A percentile compares a stretch with the other conserved stretches of the same genome.
Evolutionary conservation across 2,797 vertebrate genomes (phyloP).

Genomic region (Loriculus beryllinus): DNA sequence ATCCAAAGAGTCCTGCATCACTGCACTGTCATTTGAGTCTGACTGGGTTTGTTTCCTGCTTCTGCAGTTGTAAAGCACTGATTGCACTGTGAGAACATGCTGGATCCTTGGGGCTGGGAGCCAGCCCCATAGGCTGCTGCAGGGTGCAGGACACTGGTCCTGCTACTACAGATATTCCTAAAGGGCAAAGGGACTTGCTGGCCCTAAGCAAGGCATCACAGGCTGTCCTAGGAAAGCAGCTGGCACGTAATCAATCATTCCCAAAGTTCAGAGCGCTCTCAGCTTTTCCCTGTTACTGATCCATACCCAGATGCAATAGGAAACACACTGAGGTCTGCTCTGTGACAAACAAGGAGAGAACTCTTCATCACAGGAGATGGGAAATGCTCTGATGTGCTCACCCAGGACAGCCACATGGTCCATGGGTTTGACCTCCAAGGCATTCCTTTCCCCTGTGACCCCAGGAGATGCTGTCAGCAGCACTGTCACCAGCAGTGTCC

Average conservation of each 20-base stretch:
- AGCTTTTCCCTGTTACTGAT: neutral
- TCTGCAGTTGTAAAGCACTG: slow-evolving; percentile 33
- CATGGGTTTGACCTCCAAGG: neutral
- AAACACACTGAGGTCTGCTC: neutral
- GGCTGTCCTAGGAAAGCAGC: neutral
- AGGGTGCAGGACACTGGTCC: neutral
- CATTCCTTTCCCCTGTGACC: rapidly evolving
- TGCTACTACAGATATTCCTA: neutral
- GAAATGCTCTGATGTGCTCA: neutral
- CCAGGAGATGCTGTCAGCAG: neutral
- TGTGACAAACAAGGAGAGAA: neutral
- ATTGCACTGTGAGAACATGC: slow-evolving; percentile 27
- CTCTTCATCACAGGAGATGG: neutral
- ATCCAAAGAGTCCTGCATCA: slow-evolving; percentile 25
- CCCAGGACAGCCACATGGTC: neutral
- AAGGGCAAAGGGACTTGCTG: neutral
- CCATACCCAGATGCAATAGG: neutral
- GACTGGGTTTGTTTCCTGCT: slow-evolving; percentile 8
- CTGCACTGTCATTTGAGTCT: slow-evolving; percentile 8
- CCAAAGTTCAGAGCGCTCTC: neutral
- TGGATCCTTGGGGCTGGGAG: neutral
- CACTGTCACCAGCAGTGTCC: neutral
- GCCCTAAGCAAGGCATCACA: neutral
- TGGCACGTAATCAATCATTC: neutral
- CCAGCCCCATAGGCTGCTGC: neutral